Evolutionary conservation across 1,140 invertebrate genomes (phyloP).

Genomic region (Dendroctonus ponderosae): DNA sequence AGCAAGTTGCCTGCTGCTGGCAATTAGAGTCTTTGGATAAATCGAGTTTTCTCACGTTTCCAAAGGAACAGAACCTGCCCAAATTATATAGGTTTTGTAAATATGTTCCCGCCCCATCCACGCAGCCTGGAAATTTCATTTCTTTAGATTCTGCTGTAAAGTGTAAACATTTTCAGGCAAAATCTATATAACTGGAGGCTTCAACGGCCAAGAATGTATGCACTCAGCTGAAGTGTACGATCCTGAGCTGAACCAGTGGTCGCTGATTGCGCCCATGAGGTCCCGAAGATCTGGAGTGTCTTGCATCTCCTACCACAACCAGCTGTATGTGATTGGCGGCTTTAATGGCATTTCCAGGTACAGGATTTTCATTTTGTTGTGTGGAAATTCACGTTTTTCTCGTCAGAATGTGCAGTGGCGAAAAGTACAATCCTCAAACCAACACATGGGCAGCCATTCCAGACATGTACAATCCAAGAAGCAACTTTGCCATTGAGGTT

Average conservation of each 20-base stretch:
- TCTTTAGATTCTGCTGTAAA: too few relatives aligned
- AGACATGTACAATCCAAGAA: constrained; percentile 81
- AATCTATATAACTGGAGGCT: constrained; percentile 83
- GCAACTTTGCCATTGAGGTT: constrained; percentile 80
- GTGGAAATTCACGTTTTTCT: not conserved
- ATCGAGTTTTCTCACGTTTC: too few relatives aligned
- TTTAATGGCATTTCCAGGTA: constrained; percentile 67
- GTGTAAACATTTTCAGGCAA: constrained; percentile 57
- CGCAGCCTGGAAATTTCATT: not conserved
- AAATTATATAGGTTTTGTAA: too few relatives aligned
- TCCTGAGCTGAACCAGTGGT: constrained; percentile 82
- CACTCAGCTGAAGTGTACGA: constrained; percentile 84
- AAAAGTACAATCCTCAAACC: constrained; percentile 69
- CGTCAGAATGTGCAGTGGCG: constrained; percentile 62
- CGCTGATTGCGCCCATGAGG: constrained; percentile 74
- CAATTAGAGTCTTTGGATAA: too few relatives aligned
- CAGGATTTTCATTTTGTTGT: not conserved
- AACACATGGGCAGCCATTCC: constrained; percentile 65
- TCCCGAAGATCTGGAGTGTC: constrained; percentile 75
- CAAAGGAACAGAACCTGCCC: too few relatives aligned
- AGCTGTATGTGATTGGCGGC: constrained; percentile 75
- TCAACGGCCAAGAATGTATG: constrained; percentile 86
- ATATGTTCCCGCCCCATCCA: too few relatives aligned
- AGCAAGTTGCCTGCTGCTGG: too few relatives aligned
- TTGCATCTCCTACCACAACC: constrained; percentile 67